Conservation (phyloP, 1,140 invertebrate species). For the Dolichoris vasculosae region DNA sequence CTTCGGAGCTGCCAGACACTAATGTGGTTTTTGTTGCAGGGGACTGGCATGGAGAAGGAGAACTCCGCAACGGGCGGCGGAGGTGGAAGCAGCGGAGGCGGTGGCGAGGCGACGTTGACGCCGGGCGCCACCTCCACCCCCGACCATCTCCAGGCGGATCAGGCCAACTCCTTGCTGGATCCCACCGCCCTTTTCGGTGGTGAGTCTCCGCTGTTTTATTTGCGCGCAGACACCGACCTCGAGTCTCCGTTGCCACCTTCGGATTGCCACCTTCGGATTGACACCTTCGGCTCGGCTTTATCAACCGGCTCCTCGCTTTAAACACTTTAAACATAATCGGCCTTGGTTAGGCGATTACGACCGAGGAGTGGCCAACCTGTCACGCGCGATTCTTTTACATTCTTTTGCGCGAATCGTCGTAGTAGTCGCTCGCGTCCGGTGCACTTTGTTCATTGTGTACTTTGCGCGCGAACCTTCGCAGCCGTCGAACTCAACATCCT, state of each 20-base stretch:
- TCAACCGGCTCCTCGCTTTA: too few species aligned
- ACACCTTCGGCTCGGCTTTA: too few species aligned
- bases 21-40: conserved; percentile 59
- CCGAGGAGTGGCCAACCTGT: neutral
- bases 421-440: too few species aligned
- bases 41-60: conserved; percentile 75
- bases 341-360: too few species aligned
- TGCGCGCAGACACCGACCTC: too few species aligned
- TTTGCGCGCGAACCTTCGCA: too few species aligned
- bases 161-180: conserved; percentile 73
- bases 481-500: too few species aligned
- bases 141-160: conserved; percentile 73
- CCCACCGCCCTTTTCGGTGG: conserved; percentile 72
- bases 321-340: too few species aligned
- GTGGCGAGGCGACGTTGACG: conserved; percentile 67
- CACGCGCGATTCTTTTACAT: neutral
- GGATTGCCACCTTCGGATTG: too few species aligned
- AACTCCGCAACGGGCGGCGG: conserved; percentile 72
- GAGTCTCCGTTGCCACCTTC: neutral
- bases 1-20: neutral
- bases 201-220: conserved; percentile 58
- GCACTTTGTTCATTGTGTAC: too few species aligned
- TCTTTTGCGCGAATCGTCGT: too few species aligned
- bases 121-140: conserved; percentile 71
- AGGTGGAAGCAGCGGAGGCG: conserved; percentile 65